Evolutionary conservation across 2,113 vertebrate species (phyloP), one percentile per base, ranked within the genome.

Genomic region (Atherinomorus stipes): DNA sequence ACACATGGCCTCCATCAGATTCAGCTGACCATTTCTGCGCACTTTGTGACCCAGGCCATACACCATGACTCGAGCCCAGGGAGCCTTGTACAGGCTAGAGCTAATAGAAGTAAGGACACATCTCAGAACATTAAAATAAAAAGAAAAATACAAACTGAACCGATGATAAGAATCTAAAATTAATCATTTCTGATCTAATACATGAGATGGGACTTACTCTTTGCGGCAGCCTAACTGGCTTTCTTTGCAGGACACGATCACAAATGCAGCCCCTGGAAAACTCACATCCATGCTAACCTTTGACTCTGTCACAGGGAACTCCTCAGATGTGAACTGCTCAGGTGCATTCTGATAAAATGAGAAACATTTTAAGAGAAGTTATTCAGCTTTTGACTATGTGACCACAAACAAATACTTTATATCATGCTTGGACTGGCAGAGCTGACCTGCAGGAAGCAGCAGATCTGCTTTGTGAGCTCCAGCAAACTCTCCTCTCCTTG

Each of bases 231-330:
- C 97, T 31, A 97, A 94, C 75, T 97, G 96, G 76, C 96, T 97
- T 89, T 99, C 98, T 90, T 97, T 98, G 88, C 98, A 99, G 83
- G 98, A 99, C 15, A 97, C 94, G 0, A 97, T 94, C 4, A 98
- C 97, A 81, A 99, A 99, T 0, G 97, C 97, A 3, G 98, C 97
- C 0, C 97, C 97, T 0, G 98, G 98, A 85, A 99, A 99, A 84
- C 95, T 98, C 66, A 99, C 96, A 45, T 99, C 98, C 96, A 99
- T 96, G 80, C 95, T 98, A 71, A 99, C 95, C 91, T 99, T 99
- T 57, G 97, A 99, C 90, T 99, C 98, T 0, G 95, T 95, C 69
- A 99, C 90, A 0, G 97, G 96, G 77, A 99, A 98, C 87, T 99
- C 97, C 88, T 99, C 97, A 0, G 96, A 97, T 2, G 96, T 96